Base-by-base conservation (phyloP, 2,113 vertebrate species). In the Zootoca vivipara region DNA sequence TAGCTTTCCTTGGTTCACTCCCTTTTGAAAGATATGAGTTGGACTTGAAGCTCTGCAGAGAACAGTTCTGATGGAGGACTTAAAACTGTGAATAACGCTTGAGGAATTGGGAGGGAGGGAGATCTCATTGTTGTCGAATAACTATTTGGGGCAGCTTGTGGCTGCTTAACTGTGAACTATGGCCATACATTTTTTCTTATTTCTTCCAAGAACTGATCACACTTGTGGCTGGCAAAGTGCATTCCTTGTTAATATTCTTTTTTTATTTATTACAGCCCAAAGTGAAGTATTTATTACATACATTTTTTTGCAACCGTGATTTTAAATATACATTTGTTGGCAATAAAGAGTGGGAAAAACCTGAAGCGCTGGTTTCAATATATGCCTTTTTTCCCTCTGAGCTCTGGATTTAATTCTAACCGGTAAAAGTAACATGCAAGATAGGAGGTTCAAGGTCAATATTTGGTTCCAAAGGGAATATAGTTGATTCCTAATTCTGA, bases 201-300 rank as follows among this genome's bases (percentile, higher is more conserved):
- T 89, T 96, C 96, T 96, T 96, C 96, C 83, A 94, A 95, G 95
- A 96, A 94, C 92, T 93, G 88, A 92, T 95, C 95, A 96, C 95
- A 96, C 94, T 97, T 96, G 96, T 97, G 97, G 97, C 96, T 98
- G 97, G 97, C 93, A 94, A 97, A 97, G 96, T 97, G 96, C 97
- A 97, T 98, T 97, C 97, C 96, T 97, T 97, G 95, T 98, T 96
- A 96, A 95, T 96, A 96, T 96, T 98, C n/a, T 97, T 98, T 96
- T 98, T 96, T 97, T 97, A 99, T 97, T 99, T 99, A 99, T 99
- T 99, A 97, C 98, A 98, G 98, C 96, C 97, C 95, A 97, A 97
- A 98, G 95, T 98, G 96, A 97, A 97, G 97, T 99, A 99, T 99
- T 99, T 99, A 97, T 97, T 97, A 98, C 97, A 97, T 97, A 97